Evolutionary conservation across 2,888 invertebrate genomes (phyloP).

Genomic region (Tortricodes alternella): DNA sequence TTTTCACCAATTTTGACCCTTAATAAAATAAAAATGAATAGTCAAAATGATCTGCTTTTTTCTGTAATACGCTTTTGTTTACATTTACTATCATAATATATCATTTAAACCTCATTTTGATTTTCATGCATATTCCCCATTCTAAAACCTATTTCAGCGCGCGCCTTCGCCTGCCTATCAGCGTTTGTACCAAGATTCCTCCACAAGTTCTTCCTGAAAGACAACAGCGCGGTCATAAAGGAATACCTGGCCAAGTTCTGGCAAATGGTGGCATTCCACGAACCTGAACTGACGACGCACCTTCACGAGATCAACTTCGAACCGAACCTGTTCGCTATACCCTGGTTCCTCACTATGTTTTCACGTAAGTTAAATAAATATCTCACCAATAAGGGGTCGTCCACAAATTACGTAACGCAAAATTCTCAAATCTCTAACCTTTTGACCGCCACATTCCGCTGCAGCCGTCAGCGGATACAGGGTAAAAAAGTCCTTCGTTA

Average conservation of each 20-base stretch:
- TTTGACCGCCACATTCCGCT: too few relatives aligned
- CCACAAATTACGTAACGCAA: too few relatives aligned
- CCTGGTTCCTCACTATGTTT: slow-evolving; percentile 99
- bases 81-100: too few relatives aligned
- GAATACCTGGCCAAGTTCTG: slow-evolving; percentile 99
- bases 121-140: background rate
- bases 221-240: slow-evolving; percentile 98
- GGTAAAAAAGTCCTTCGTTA: too few relatives aligned
- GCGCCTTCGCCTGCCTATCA: slow-evolving; percentile 97
- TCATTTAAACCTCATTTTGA: too few relatives aligned
- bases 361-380: slow-evolving; percentile 89
- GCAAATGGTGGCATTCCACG: slow-evolving; percentile 97
- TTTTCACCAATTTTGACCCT: too few relatives aligned
- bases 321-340: slow-evolving; percentile 98
- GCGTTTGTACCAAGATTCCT: slow-evolving; percentile 98
- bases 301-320: slow-evolving; percentile 96
- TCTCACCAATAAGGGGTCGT: too few relatives aligned
- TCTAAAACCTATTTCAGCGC: slow-evolving; percentile 83
- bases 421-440: too few relatives aligned
- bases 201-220: slow-evolving; percentile 98
- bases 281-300: slow-evolving; percentile 95
- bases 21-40: too few relatives aligned
- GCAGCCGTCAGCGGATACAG: too few relatives aligned
- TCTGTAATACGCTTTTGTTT: too few relatives aligned
- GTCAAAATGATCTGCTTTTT: too few relatives aligned